Evolutionary conservation across 1,140 invertebrate genomes (phyloP).

Genomic region (Scaptodrosophila lebanonensis): DNA sequence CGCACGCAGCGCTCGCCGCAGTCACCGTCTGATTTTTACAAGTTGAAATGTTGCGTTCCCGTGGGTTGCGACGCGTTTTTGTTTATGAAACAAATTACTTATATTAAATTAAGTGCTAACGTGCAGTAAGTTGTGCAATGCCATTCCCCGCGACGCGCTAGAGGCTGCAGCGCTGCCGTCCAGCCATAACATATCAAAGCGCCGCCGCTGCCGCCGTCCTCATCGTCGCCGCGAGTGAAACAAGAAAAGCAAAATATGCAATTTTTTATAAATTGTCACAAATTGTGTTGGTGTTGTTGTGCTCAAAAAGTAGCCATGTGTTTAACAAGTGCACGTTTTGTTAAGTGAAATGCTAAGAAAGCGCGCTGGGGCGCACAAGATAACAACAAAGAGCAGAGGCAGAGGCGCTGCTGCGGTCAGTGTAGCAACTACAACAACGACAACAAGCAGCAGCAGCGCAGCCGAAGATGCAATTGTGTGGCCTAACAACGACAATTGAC

Average conservation of each 20-base stretch:
- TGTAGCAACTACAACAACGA: slow-evolving; percentile 5
- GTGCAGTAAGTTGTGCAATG: slow-evolving; percentile 34
- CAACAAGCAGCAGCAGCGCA: slow-evolving; percentile 19
- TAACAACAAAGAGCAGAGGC: slow-evolving; percentile 10
- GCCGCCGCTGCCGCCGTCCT: slow-evolving; percentile 1
- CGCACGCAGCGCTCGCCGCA: slow-evolving; percentile 19
- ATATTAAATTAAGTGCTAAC: slow-evolving; percentile 33
- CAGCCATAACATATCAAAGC: slow-evolving; percentile 19
- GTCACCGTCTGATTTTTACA: slow-evolving; percentile 28
- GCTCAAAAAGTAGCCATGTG: slow-evolving; percentile 12
- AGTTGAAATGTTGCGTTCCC: slow-evolving; percentile 37
- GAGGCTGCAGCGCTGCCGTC: not conserved
- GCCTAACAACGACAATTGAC: slow-evolving; percentile 24
- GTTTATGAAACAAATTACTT: slow-evolving; percentile 47
- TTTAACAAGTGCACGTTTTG: slow-evolving; percentile 14
- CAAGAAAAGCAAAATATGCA: slow-evolving; percentile 17
- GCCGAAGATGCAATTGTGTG: slow-evolving; percentile 10
- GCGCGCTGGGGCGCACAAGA: slow-evolving; percentile 32
- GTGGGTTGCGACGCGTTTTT: slow-evolving; percentile 34
- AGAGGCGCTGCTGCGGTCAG: slow-evolving; percentile 11
- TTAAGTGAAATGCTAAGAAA: slow-evolving; percentile 38
- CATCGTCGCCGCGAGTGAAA: slow-evolving; percentile 7
- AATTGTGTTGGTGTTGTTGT: slow-evolving; percentile 1
- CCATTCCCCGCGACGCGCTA: not conserved
- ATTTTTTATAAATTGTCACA: slow-evolving; percentile 15